phyloP scores from a whole-genome alignment of 2,113 vertebrate genomes.

The Cathartes aura region DNA sequence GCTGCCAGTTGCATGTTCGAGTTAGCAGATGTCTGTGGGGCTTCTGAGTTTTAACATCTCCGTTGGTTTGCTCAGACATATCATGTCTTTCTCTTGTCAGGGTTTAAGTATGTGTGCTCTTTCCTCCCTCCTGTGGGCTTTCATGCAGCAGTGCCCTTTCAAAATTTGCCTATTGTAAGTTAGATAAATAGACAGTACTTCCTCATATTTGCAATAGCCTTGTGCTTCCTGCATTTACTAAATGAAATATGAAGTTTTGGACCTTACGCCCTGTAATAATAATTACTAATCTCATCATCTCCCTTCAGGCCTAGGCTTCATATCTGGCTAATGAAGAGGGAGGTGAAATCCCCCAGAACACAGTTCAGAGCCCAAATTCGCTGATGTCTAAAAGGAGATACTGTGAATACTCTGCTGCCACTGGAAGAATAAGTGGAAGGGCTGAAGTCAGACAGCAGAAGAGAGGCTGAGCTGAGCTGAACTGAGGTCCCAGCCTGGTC shows the following conservation, averaged over 20 bases:
- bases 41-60: constrained; percentile 19
- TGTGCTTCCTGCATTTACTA: neutral
- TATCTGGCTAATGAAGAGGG: neutral
- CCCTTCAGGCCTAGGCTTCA: neutral
- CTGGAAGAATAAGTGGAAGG: neutral
- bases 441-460: neutral
- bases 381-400: neutral
- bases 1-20: neutral
- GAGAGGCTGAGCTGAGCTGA: neutral
- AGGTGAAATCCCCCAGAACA: neutral
- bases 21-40: neutral
- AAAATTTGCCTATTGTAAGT: neutral
- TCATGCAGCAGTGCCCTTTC: constrained; percentile 15
- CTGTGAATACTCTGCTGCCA: neutral
- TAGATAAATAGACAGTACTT: constrained; percentile 22
- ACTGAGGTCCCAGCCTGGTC: neutral
- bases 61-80: neutral
- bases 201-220: neutral
- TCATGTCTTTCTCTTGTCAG: neutral
- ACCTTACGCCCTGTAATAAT: neutral
- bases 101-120: neutral
- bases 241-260: neutral
- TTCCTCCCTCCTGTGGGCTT: neutral
- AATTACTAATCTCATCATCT: neutral
- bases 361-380: neutral